phyloP scores from a whole-genome alignment of 1,140 invertebrate species.

The Drosophila mauritiana region DNA sequence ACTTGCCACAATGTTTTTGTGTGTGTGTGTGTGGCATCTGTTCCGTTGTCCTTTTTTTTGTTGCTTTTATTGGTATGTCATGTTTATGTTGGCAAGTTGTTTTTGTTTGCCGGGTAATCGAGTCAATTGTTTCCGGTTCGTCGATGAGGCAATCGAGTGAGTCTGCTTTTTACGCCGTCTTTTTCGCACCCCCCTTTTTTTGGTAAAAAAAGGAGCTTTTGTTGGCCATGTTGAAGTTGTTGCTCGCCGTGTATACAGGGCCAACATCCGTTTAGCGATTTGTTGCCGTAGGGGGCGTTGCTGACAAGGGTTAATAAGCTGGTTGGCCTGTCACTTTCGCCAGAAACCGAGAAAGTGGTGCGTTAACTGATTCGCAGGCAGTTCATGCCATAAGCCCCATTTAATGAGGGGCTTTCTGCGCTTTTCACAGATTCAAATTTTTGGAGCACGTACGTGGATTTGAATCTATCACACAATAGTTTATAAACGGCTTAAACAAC shows the following conservation, averaged over 20 bases:
- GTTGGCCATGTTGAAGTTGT: constrained; percentile 26
- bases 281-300: constrained; percentile 39
- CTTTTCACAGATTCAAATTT: too few species aligned
- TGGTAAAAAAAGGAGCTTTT: constrained; percentile 20
- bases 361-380: constrained; percentile 29
- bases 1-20: constrained; percentile 51
- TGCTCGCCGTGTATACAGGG: constrained; percentile 59
- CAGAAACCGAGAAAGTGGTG: constrained; percentile 26
- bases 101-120: constrained; percentile 75
- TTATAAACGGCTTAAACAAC: too few species aligned
- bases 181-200: constrained; percentile 13
- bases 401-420: neutral
- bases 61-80: constrained; percentile 69
- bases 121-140: constrained; percentile 83
- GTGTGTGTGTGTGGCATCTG: constrained; percentile 23
- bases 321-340: constrained; percentile 50
- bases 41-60: constrained; percentile 38
- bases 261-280: constrained; percentile 68
- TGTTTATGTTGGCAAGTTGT: constrained; percentile 76
- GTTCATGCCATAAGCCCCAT: neutral
- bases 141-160: constrained; percentile 81
- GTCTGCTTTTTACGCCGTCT: constrained; percentile 72
- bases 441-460: too few species aligned
- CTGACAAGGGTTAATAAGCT: constrained; percentile 79
- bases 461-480: too few species aligned